These are phyloP conservation scores for Drosophila buzzatii DNA, from an alignment of 2,888 invertebrate genomes.

Conservation along the genomic window DNA sequence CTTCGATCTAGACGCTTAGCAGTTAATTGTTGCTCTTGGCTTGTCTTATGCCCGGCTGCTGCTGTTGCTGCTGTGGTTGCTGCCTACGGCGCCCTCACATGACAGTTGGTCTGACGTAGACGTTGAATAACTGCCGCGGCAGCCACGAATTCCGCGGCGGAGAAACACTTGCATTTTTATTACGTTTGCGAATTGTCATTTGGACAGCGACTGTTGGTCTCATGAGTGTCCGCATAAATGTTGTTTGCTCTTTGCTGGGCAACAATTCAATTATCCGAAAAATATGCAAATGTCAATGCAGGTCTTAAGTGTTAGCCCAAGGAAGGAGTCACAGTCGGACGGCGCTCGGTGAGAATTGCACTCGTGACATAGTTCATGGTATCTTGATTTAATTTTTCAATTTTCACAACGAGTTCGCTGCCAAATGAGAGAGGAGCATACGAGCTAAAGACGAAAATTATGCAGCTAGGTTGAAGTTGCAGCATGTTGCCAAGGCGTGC, in stretches of 20 bases:
- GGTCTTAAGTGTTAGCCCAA: slow-evolving; percentile 46
- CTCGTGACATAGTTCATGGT: slow-evolving; percentile 74
- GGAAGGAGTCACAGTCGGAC: slow-evolving; percentile 2
- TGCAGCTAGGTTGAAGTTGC: slow-evolving; percentile 60
- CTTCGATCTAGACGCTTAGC: background rate
- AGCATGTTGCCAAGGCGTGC: slow-evolving; percentile 74
- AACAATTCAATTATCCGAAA: slow-evolving; percentile 82
- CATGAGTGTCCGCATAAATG: slow-evolving; percentile 81
- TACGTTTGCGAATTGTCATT: slow-evolving; percentile 73
- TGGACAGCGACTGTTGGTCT: slow-evolving; percentile 71
- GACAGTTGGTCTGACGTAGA: slow-evolving; percentile 64
- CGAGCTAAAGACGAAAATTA: slow-evolving; percentile 67
- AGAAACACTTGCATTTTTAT: slow-evolving; percentile 71
- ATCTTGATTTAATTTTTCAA: slow-evolving; percentile 79
- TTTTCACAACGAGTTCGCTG: slow-evolving; percentile 61
- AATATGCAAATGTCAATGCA: slow-evolving; percentile 74
- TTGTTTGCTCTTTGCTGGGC: slow-evolving; percentile 73
- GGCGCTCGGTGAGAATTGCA: slow-evolving; percentile 51
- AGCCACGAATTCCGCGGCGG: slow-evolving; percentile 53
- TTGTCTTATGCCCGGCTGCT: slow-evolving; percentile 21
- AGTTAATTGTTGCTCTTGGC: slow-evolving; percentile 20
- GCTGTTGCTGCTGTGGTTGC: slow-evolving; percentile 10
- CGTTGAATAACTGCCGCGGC: slow-evolving; percentile 61
- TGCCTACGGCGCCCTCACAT: slow-evolving; percentile 73
- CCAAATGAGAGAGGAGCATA: slow-evolving; percentile 40